phyloP scores from a whole-genome alignment of 1,140 invertebrate species.

The Nasonia giraulti region DNA sequence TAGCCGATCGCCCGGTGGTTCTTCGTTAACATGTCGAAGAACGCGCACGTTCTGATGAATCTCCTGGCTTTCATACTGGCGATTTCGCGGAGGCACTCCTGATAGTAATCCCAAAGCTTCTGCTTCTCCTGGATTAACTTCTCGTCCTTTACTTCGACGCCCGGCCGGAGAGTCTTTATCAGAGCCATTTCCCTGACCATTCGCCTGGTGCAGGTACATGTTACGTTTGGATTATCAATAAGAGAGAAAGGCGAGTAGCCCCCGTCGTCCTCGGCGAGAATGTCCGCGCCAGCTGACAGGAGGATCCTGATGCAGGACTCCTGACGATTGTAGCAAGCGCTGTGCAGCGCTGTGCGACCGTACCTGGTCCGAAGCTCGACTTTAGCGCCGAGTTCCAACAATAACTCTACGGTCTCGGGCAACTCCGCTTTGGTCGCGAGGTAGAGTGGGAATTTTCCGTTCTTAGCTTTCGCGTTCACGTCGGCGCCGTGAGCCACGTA shows the following conservation, averaged over 20 bases:
- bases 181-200: background rate
- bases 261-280: background rate
- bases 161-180: background rate
- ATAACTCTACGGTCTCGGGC: background rate
- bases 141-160: background rate
- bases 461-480: background rate
- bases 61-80: accelerated
- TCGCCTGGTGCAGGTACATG: background rate
- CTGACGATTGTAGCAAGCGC: background rate
- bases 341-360: background rate
- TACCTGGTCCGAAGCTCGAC: background rate
- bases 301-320: background rate
- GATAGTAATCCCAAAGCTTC: background rate
- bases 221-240: background rate
- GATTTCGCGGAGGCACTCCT: background rate
- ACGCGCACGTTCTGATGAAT: background rate
- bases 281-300: background rate
- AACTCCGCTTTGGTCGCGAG: background rate
- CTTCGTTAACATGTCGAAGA: background rate
- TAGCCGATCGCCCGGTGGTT: background rate
- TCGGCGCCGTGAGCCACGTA: background rate
- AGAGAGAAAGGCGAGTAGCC: background rate
- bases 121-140: background rate
- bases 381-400: background rate
- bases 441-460: background rate